Conservation (phyloP, 2,888 invertebrate genomes). For the Chymomyza fuscimana region DNA sequence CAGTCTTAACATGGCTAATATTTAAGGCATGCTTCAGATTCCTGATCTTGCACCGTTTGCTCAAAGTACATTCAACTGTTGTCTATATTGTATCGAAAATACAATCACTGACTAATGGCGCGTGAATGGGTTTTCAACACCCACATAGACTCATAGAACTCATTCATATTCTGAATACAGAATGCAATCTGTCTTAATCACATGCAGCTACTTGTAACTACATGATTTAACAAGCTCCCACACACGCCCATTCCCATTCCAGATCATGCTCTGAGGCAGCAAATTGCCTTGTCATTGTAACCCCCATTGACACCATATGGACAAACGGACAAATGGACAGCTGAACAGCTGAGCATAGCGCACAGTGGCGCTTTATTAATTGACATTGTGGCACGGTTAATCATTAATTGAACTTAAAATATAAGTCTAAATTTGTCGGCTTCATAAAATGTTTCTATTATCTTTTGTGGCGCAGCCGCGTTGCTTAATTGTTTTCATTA, state of each 20-base stretch:
- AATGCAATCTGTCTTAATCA: constrained; percentile 21
- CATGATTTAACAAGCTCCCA: constrained; percentile 33
- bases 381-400: constrained; percentile 61
- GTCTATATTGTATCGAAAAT: too few relatives aligned
- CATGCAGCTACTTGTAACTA: constrained; percentile 40
- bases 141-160: constrained; percentile 21
- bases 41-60: too few relatives aligned
- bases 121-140: background rate
- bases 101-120: background rate
- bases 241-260: constrained; percentile 11
- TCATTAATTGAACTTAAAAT: constrained; percentile 52
- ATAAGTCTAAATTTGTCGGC: constrained; percentile 12
- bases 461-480: background rate
- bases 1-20: too few relatives aligned
- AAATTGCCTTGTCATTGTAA: constrained; percentile 37
- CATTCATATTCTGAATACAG: constrained; percentile 23
- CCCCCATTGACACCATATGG: constrained; percentile 37
- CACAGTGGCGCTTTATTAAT: constrained; percentile 48
- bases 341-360: background rate
- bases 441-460: constrained; percentile 29
- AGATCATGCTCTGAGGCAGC: constrained; percentile 6
- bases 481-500: constrained; percentile 3
- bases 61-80: too few relatives aligned
- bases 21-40: too few relatives aligned
- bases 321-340: background rate